phyloP scores from a whole-genome alignment of 2,113 vertebrate genomes.

The Mastomys natalensis region DNA sequence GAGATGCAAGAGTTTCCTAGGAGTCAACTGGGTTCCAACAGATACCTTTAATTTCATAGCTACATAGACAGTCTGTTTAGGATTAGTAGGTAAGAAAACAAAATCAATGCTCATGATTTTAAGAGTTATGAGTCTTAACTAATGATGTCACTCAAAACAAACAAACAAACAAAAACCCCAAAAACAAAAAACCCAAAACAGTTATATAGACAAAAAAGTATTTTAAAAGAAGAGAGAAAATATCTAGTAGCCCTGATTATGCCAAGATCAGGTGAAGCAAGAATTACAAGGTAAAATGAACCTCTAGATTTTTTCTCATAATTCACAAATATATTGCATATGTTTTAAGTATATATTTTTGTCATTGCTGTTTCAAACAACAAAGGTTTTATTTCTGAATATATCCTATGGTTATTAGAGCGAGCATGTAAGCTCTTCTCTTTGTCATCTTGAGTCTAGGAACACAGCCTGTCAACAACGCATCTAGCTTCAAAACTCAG shows the following conservation, averaged over 20 bases:
- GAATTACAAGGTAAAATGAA: not conserved
- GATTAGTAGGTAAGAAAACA: not conserved
- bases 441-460: too few relatives aligned
- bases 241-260: not conserved
- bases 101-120: not conserved
- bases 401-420: too few relatives aligned
- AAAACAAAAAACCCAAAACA: too few relatives aligned
- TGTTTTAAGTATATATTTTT: not conserved
- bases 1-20: too few relatives aligned
- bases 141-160: too few relatives aligned
- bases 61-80: not conserved
- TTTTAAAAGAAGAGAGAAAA: not conserved
- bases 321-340: not conserved
- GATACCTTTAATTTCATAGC: too few relatives aligned
- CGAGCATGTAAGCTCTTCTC: too few relatives aligned
- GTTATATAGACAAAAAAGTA: not conserved
- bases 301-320: not conserved
- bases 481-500: not conserved
- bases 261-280: not conserved
- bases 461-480: too few relatives aligned
- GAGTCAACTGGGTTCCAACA: not conserved
- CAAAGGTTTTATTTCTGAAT: not conserved
- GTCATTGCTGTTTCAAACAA: not conserved
- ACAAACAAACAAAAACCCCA: too few relatives aligned
- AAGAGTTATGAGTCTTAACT: too few relatives aligned